Evolutionary conservation across 1,140 invertebrate species (phyloP), one percentile per base, ranked within the genome.

Genomic region (Cyphomyrmex costatus): DNA sequence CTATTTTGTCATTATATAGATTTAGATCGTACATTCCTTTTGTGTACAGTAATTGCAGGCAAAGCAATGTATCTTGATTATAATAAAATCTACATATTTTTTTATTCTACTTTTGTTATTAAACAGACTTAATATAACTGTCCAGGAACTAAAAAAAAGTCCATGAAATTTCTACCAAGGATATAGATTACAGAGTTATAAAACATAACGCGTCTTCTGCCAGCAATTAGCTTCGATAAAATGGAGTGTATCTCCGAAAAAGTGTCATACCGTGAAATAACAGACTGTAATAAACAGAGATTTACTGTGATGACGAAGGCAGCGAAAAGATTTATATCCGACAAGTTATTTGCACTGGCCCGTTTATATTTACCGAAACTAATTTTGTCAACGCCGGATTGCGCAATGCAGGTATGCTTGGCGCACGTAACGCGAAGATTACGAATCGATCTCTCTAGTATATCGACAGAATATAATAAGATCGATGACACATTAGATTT

Each of bases 301-400:
- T 77, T 77, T 77, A 77, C 8, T 4, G 16, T 16, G 24, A 46
- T 24, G 42, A 68, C 12, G 7, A 53, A 51, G 51, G 24, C 51
- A 19, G n/a, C 6, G 24, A 21, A 27, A 27, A 30, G 63, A 66
- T 66, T 30, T 53, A 68, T 53, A 68, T 12, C 27, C 14, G 63
- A 53, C 7, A 42, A 1, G 0, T 30, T 70, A 46, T 80, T 56
- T 42, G 3, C 58, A 82, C 30, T 46, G 12, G n/a, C 21, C 6
- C 4, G 5, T 19, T 36, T 19, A 3, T 42, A 51, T 51, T 24
- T 70, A 24, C 10, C 16, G 71, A 71, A 71, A 56, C 10, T 42
- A 56, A 71, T 82, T 82, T 71, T 24, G 65, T 27, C 65, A 42
- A 33, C 53, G 51, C 10, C 10, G 10, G n/a, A 27, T 58, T 71